Conservation (phyloP, 2,888 invertebrate genomes). For the Heliconius cydno region DNA sequence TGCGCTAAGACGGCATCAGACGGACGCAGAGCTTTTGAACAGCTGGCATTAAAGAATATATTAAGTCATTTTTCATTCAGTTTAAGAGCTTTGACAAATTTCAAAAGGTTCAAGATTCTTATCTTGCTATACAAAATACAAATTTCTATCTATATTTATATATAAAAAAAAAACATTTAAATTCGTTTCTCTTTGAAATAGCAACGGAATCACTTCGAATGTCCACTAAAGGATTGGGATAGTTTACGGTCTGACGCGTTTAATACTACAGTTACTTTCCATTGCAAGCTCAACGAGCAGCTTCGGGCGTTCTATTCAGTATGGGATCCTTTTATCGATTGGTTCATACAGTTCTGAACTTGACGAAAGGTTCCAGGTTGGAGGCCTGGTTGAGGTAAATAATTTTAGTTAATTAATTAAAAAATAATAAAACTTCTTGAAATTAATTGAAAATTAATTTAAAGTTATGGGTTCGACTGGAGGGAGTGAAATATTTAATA, state of each 20-base stretch:
- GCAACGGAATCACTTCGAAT: constrained; percentile 20
- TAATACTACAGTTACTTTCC: constrained; percentile 7
- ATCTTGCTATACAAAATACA: background rate
- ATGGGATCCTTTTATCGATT: constrained; percentile 8
- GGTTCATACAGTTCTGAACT: background rate
- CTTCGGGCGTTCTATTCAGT: background rate
- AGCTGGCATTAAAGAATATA: too few relatives aligned
- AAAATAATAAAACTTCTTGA: too few relatives aligned
- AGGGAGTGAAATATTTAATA: too few relatives aligned
- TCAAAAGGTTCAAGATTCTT: too few relatives aligned
- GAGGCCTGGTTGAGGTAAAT: background rate
- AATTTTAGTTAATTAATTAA: background rate
- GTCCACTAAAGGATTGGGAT: constrained; percentile 16
- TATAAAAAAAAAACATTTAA: background rate
- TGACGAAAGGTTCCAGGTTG: background rate
- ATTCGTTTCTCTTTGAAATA: background rate
- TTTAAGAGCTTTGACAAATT: too few relatives aligned
- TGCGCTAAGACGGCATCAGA: too few relatives aligned
- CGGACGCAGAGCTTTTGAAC: too few relatives aligned
- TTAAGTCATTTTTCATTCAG: too few relatives aligned
- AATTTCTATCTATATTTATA: background rate
- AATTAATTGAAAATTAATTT: too few relatives aligned
- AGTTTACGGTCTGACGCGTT: constrained; percentile 29
- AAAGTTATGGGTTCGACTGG: too few relatives aligned
- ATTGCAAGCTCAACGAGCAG: background rate